A percentile compares a stretch with the other conserved stretches of the same genome.
Evolutionary conservation across 23 tunicate species (phyloP).

Genomic region (Ascidia mentula): DNA sequence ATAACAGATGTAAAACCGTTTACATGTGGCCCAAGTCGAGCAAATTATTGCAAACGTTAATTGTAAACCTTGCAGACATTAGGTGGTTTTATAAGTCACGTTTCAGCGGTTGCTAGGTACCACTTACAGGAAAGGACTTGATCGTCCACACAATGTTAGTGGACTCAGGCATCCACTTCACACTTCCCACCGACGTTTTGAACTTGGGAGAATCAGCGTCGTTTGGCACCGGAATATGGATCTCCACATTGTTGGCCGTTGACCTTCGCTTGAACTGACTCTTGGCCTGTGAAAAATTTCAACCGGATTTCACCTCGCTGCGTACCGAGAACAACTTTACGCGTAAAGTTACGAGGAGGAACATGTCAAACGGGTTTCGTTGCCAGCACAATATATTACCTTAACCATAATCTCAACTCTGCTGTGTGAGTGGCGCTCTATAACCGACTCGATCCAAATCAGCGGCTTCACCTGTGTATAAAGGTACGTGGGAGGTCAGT

Average conservation of each 20-base stretch:
- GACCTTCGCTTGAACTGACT: conserved; percentile 96
- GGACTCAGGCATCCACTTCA: conserved; percentile 93
- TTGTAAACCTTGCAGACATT: no score
- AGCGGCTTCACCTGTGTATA: conserved; percentile 90
- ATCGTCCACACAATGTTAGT: conserved; percentile 77
- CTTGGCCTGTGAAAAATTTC: conserved; percentile 55
- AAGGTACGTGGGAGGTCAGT: neutral
- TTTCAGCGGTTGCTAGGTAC: neutral
- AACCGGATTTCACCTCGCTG: neutral
- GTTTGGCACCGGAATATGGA: conserved; percentile 85
- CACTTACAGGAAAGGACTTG: conserved; percentile 86
- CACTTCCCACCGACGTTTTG: conserved; percentile 93
- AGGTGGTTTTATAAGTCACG: no score
- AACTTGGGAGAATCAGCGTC: conserved; percentile 98
- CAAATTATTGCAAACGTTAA: no score
- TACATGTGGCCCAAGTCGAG: no score
- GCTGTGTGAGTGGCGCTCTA: conserved; percentile 94
- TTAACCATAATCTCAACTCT: conserved; percentile 98
- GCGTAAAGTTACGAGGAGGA: neutral
- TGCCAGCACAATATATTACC: conserved; percentile 32
- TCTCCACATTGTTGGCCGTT: conserved; percentile 97
- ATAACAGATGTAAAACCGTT: no score
- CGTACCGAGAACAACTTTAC: no score
- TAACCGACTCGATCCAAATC: conserved; percentile 95
- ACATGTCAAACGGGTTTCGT: no score